Base-by-base conservation (phyloP, 2,797 vertebrate genomes). In the Pseudotriccus pelzelni region DNA sequence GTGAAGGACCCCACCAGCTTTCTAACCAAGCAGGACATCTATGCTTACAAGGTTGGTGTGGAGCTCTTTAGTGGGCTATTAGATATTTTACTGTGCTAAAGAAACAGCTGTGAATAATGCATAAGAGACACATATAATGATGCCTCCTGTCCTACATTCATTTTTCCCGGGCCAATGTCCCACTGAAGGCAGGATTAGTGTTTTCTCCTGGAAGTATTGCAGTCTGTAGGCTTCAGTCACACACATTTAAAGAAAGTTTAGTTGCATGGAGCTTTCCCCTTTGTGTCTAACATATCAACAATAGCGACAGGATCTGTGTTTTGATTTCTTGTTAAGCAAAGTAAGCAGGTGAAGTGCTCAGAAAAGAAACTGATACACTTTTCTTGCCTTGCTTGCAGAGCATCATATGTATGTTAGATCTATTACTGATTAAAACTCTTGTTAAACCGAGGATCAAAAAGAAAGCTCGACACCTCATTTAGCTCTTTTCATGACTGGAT, bases 361-460 rank as follows among this genome's bases (percentile, higher is more conserved):
- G 62, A 77, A 97, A 84, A 91, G 94, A 94, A 84, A 27, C 14
- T 5, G 70, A 36, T 84, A 69, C 1, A 88, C 55, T 96, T 77
- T 39, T 21, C 58, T 87, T 90, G 69, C 1, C 0, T 90, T 94
- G 81, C 85, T 94, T 82, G 55, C 81, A 77, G 68, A 34, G n/a
- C 12, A 2, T 83, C 67, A 32, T 18, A 22, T 4, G 14, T 75
- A 91, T 72, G 78, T 90, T 96, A 95, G 94, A 96, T 97, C 95
- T 97, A 96, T 96, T 97, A 95, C 96, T 97, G 96, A 97, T 97
- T 97, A 97, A 95, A 97, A 93, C 84, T 89, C 78, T 39, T 96
- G 96, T 96, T 93, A 94, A 96, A 94, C 91, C 24, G 19, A 94
- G 90, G 94, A 97, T 97, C 96, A 97, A 92, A 96, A 94, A 96